A percentile compares a stretch with the other conserved stretches of the same genome.
These are phyloP conservation scores for Apantesis nais DNA, from an alignment of 2,888 invertebrate genomes.

Conservation along the genomic window DNA sequence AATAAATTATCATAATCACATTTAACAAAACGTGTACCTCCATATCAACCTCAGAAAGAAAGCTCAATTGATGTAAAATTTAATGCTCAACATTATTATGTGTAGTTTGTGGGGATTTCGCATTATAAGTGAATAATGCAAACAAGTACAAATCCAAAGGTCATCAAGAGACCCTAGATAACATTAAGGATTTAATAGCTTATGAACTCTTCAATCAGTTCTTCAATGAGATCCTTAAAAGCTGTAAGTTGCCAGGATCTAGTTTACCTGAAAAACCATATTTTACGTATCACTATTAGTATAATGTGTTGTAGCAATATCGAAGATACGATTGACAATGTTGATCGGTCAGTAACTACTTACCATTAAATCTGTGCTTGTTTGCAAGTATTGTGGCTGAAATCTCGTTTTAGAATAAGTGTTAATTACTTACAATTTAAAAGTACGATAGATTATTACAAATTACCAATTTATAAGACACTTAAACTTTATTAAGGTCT, in stretches of 20 bases:
- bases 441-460: not conserved
- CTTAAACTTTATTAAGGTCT: too few relatives aligned
- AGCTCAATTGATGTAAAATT: not conserved
- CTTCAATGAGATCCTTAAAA: not conserved
- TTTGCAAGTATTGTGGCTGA: not conserved
- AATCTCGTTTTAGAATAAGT: not conserved
- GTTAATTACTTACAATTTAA: not conserved
- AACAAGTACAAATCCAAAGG: not conserved
- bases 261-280: not conserved
- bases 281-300: not conserved
- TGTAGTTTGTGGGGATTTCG: not conserved
- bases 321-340: not conserved
- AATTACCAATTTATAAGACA: not conserved
- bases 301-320: not conserved
- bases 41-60: not conserved
- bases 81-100: not conserved
- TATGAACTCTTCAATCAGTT: not conserved
- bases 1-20: slow-evolving; percentile 10
- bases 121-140: not conserved
- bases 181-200: too few relatives aligned
- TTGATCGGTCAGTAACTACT: not conserved
- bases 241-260: not conserved
- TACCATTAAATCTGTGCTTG: not conserved
- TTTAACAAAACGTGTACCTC: slow-evolving; percentile 15
- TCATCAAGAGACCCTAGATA: not conserved